Conservation (phyloP, 2,888 invertebrate genomes). For the Geotrupes spiniger region DNA sequence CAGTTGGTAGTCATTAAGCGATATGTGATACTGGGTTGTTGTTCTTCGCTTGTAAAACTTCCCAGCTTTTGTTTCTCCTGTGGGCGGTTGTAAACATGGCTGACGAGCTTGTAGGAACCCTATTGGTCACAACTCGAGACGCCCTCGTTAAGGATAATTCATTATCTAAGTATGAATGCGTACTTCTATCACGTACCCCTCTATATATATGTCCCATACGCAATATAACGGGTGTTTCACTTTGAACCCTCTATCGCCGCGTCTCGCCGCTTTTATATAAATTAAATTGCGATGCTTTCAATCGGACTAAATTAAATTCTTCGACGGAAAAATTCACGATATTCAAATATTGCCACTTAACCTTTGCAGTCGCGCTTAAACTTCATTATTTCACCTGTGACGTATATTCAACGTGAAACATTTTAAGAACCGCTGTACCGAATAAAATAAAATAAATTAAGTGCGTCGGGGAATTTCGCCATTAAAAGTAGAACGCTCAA, state of each 20-base stretch:
- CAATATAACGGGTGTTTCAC: slow-evolving; percentile 25
- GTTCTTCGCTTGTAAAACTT: slow-evolving; percentile 29
- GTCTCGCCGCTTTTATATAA: slow-evolving; percentile 29
- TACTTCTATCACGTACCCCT: slow-evolving; percentile 29
- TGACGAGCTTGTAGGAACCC: slow-evolving; percentile 31
- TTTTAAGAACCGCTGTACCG: too few relatives aligned
- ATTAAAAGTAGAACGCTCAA: too few relatives aligned
- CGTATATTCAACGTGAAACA: neutral
- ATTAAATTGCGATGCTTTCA: too few relatives aligned
- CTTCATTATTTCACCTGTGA: slow-evolving; percentile 1
- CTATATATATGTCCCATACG: slow-evolving; percentile 26
- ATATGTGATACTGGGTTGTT: slow-evolving; percentile 20
- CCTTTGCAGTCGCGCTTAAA: too few relatives aligned
- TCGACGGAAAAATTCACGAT: too few relatives aligned
- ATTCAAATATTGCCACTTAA: too few relatives aligned
- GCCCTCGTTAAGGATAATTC: slow-evolving; percentile 34
- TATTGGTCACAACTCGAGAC: slow-evolving; percentile 34
- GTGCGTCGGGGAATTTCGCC: neutral
- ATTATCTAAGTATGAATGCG: slow-evolving; percentile 34
- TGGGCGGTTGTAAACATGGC: slow-evolving; percentile 39
- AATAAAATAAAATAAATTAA: slow-evolving; percentile 1
- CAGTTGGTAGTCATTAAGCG: slow-evolving; percentile 4
- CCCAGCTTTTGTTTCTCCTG: slow-evolving; percentile 34
- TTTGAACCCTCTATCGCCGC: slow-evolving; percentile 24
- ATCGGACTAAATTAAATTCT: too few relatives aligned